Evolutionary conservation across 2,888 invertebrate genomes (phyloP), one percentile per base, ranked within the genome.

Genomic region (Pegoplata infirma): DNA sequence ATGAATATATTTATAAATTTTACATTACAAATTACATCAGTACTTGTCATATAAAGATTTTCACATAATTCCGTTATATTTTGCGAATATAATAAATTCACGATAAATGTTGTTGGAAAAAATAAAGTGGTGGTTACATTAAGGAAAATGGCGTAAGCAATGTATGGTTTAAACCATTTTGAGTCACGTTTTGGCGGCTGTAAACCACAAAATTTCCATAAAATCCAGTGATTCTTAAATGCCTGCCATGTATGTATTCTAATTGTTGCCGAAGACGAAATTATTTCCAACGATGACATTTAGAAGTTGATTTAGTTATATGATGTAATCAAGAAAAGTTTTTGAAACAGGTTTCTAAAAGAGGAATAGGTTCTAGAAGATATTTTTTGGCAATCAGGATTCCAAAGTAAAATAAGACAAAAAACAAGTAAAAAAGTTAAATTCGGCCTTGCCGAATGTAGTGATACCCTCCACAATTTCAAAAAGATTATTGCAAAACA

Each of bases 181-280:
- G 80, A 72, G 6, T 68, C 40, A 4, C 7, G 64, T 0, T 40
- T 17, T 0, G 86, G 84, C 1, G 84, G 80, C 67, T 84, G 63
- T 12, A 86, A 4, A 1, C 89, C 89, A 5, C 82, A 72, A 3
- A 83, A 3, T 16, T 81, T 81, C 85, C 87, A 88, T 5, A 84
- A 55, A 6, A 28, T n/a, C 88, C 88, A 89, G 17, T 85, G 86
- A 58, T 80, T 79, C 10, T 81, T 72, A 46, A 89, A 82, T 1
- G 88, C 86, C 5, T 69, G 64, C 71, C 80, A 82, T 3, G 84
- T 63, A 5, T 64, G 23, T 36, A 23, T 40, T 40, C 25, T 2
- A 67, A 17, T 55, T 32, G 25, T 64, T 36, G 51, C 16, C n/a
- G 36, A 19, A 64, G 23, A 19, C 16, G 12, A n/a, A 2, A n/a